Base-by-base conservation (phyloP, 2,888 invertebrate species). In the Drosophila birchii region DNA sequence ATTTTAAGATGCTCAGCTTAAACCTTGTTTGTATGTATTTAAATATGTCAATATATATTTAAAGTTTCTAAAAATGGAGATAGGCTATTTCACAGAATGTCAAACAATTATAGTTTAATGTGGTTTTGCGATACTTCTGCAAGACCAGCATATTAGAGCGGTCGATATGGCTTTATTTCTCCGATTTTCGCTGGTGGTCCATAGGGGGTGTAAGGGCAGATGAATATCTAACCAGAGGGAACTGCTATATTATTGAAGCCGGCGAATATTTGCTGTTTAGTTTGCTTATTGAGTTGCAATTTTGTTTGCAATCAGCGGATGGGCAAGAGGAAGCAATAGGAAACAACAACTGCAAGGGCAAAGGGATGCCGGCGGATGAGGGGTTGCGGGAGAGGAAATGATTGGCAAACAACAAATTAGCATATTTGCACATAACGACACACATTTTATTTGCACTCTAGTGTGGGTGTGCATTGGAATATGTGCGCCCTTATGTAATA, bases 261-360 rank as follows among this genome's bases (percentile, higher is more conserved):
- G 64, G 49, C 55, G 68, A 62, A 66, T 73, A 72, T 83, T 83
- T 80, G 83, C 88, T 87, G 83, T 80, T 87, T 78, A 80, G 88
- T 80, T 87, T 83, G 83, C 80, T 86, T 83, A 83, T 88, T 83
- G 86, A 83, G 88, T 88, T 83, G 88, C 88, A 86, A 86, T 86
- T 83, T 86, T 88, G 88, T 83, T 80, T 82, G 86, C 88, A 82
- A 86, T 83, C 86, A 83, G 86, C 78, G 86, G 67, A 71, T 47
- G 68, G 68, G 54, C 9, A 75, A 70, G 64, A 34, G 71, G 62
- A 59, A 61, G 76, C 77, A 59, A 70, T 71, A 20, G 71, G 59
- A 62, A 71, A 76, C 54, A 71, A 71, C 58, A 62, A 57, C 58
- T 39, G 51, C 18, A 43, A 16, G 41, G 70, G 49, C 45, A 16